phyloP scores from a whole-genome alignment of 2,113 vertebrate species.

The Oceanites oceanicus region DNA sequence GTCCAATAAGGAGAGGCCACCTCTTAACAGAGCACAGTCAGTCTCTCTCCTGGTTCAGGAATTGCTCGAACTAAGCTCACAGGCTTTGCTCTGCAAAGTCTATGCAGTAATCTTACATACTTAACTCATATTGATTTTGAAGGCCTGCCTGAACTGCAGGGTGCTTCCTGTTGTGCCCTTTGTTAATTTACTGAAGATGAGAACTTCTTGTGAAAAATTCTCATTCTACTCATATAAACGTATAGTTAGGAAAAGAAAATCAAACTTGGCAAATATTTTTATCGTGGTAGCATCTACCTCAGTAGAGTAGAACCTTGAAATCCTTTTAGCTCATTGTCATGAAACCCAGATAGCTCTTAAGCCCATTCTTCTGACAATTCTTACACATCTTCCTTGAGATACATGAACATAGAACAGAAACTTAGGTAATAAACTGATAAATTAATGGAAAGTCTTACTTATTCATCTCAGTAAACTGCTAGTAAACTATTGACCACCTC shows the following conservation, averaged over 20 bases:
- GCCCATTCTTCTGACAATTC: background rate
- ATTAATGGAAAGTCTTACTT: background rate
- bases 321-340: background rate
- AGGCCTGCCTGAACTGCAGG: background rate
- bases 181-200: background rate
- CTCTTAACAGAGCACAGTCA: background rate
- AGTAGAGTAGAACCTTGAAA: background rate
- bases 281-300: background rate
- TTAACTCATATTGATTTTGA: background rate
- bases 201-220: background rate
- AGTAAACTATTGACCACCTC: background rate
- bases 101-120: background rate
- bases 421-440: background rate
- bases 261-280: background rate
- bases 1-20: accelerated
- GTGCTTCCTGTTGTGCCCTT: background rate
- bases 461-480: background rate
- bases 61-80: background rate
- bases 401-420: background rate
- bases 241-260: background rate
- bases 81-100: background rate
- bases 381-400: background rate
- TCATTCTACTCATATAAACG: background rate
- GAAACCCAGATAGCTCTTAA: background rate
- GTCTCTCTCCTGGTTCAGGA: background rate